Conservation (phyloP, 2,113 vertebrate genomes). For the Opisthocomus hoazin region DNA sequence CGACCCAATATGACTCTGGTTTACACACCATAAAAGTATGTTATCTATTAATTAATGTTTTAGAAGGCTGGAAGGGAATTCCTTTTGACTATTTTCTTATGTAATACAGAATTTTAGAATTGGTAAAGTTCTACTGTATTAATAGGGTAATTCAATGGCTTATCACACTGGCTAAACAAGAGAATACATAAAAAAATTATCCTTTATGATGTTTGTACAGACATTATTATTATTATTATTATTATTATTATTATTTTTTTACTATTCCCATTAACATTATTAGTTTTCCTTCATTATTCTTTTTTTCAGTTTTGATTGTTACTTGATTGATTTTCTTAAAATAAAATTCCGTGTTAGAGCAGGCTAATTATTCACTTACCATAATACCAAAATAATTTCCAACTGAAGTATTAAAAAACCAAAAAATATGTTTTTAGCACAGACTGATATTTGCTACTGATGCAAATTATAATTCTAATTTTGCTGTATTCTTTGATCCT, state of each 20-base stretch:
- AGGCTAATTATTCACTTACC: not conserved
- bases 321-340: not conserved
- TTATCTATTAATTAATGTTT: not conserved
- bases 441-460: not conserved
- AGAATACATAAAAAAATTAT: not conserved
- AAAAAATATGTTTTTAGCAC: not conserved
- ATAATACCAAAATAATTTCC: not conserved
- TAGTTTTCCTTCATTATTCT: not conserved
- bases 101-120: not conserved
- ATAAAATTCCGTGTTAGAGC: not conserved
- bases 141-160: not conserved
- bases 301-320: not conserved
- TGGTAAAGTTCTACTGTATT: not conserved
- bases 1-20: not conserved
- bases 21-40: not conserved
- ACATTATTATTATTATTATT: too few species aligned
- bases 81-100: not conserved
- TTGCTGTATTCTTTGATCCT: not conserved
- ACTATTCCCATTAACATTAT: not conserved
- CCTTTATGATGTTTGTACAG: not conserved
- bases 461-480: not conserved
- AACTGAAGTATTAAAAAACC: not conserved
- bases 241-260: not conserved
- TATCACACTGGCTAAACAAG: not conserved
- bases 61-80: not conserved